Conservation (phyloP, 53 echinoderm and acorn worm species). For the Paracentrotus lividus region DNA sequence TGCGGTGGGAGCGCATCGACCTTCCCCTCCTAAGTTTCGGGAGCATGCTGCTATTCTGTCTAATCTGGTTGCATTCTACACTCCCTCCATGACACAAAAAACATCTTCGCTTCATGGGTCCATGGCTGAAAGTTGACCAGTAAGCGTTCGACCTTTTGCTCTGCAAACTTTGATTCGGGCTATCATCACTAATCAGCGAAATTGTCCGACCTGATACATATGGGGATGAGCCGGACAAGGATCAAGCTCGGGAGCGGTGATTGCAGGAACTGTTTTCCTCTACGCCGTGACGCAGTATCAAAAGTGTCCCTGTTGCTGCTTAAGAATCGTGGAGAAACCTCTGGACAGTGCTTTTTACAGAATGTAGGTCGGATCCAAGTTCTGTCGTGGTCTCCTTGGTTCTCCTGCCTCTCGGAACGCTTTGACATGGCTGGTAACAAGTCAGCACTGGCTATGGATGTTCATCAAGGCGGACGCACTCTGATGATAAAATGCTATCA, state of each 20-base stretch:
- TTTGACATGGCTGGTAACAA: neutral
- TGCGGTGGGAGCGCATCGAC: neutral
- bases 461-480: slow-evolving; percentile 2
- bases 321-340: slow-evolving; percentile 7
- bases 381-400: slow-evolving; percentile 46
- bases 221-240: neutral
- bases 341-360: neutral
- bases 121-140: neutral
- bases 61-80: neutral
- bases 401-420: slow-evolving; percentile 7
- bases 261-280: slow-evolving; percentile 33
- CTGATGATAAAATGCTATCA: slow-evolving; percentile 25
- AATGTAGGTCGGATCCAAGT: slow-evolving; percentile 38
- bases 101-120: neutral
- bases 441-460: slow-evolving; percentile 46
- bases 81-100: neutral
- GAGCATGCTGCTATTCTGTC: neutral
- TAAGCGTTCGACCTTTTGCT: neutral
- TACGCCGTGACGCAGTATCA: slow-evolving; percentile 20
- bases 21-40: neutral
- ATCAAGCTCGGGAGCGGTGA: slow-evolving; percentile 51
- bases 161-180: too few relatives aligned
- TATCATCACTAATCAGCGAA: neutral
- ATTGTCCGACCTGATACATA: slow-evolving; percentile 19
- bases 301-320: slow-evolving; percentile 17